Conservation (phyloP, 2,113 vertebrate species). For the Coptodon rendalli region DNA sequence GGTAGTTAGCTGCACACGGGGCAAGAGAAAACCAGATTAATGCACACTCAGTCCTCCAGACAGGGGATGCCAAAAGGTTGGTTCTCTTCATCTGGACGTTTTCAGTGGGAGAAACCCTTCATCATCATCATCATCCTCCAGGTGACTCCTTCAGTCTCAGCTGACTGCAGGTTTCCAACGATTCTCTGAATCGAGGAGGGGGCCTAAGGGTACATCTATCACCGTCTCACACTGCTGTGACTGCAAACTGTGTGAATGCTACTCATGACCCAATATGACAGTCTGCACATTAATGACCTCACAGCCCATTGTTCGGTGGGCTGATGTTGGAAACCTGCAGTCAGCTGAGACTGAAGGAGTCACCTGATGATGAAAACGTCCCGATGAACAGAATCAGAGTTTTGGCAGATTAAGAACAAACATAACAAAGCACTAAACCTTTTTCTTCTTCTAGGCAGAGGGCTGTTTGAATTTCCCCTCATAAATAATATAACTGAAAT, state of each 20-base stretch:
- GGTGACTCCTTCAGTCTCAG: neutral
- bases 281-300: neutral
- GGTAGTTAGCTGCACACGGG: slow-evolving; percentile 76
- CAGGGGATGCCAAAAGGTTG: neutral
- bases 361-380: neutral
- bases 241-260: neutral
- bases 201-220: neutral
- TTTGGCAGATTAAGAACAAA: neutral
- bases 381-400: fast-evolving
- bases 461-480: neutral
- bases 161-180: neutral
- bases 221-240: neutral
- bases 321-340: neutral
- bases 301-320: neutral
- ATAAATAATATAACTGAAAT: neutral
- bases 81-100: neutral
- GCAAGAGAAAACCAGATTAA: neutral
- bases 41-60: neutral
- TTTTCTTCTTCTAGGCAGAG: neutral
- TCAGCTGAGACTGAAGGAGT: neutral
- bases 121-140: neutral
- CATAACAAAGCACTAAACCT: neutral
- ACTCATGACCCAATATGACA: neutral
- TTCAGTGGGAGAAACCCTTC: neutral
- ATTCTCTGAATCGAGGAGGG: neutral